Conservation (phyloP, 2,113 vertebrate genomes). For the Osmerus mordax region DNA sequence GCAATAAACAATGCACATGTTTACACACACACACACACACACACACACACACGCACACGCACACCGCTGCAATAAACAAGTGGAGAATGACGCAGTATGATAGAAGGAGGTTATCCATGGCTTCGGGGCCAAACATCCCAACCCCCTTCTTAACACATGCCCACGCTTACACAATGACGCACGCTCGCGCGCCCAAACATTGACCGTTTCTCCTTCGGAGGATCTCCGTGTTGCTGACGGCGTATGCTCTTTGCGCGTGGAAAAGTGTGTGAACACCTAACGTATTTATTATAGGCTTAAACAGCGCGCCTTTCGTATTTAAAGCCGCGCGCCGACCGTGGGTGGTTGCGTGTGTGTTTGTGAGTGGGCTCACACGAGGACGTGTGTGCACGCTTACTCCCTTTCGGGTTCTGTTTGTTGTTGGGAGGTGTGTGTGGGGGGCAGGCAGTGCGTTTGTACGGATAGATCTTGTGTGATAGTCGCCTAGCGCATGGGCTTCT, state of each 20-base stretch:
- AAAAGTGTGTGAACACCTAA: background rate
- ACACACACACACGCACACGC: conserved; percentile 5
- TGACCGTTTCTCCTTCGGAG: background rate
- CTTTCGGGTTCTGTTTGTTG: conserved; percentile 51
- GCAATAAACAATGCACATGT: conserved; percentile 22
- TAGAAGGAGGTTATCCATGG: conserved; percentile 49
- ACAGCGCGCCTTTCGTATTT: background rate
- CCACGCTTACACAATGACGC: conserved; percentile 12
- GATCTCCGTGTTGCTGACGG: background rate
- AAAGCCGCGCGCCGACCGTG: background rate
- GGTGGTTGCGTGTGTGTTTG: conserved; percentile 6
- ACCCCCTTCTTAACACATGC: background rate
- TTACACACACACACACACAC: conserved; percentile 12
- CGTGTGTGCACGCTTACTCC: conserved; percentile 36
- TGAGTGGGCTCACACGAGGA: conserved; percentile 6
- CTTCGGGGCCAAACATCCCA: conserved; percentile 30
- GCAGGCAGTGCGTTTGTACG: conserved; percentile 25
- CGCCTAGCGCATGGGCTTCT: conserved; percentile 18
- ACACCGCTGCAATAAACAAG: conserved; percentile 26
- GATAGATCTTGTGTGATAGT: conserved; percentile 39
- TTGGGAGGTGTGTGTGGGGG: conserved; percentile 33
- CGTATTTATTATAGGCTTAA: background rate
- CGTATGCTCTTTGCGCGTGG: background rate
- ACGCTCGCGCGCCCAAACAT: background rate
- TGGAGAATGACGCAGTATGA: conserved; percentile 45